Conservation (phyloP, 2,113 vertebrate species). For the Archocentrus centrarchus region DNA sequence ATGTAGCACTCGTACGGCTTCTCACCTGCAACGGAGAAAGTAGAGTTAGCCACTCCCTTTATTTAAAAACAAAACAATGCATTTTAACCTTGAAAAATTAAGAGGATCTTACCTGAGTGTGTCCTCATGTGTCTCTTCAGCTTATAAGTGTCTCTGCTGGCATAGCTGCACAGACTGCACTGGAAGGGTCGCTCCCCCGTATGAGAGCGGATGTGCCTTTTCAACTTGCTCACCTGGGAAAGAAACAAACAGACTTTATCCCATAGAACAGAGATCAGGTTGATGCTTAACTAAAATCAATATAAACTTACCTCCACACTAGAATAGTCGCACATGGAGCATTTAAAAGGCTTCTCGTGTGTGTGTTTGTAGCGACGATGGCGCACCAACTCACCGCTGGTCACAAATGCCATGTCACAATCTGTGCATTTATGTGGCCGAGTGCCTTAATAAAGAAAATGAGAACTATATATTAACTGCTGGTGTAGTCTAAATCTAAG, state of each 20-base stretch:
- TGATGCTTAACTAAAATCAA: neutral
- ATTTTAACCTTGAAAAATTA: neutral
- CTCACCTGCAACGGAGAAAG: constrained; percentile 84
- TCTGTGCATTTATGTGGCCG: constrained; percentile 98
- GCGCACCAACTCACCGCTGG: constrained; percentile 96
- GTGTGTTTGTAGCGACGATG: constrained; percentile 99
- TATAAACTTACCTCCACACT: constrained; percentile 91
- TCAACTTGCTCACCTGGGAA: constrained; percentile 96
- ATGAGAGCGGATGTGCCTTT: constrained; percentile 98
- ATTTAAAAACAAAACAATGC: no score
- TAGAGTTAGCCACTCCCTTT: neutral
- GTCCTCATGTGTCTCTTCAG: constrained; percentile 99
- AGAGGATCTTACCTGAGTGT: constrained; percentile 87
- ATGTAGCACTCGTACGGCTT: constrained; percentile 99
- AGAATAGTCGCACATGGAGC: constrained; percentile 98
- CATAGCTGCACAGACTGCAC: constrained; percentile 99
- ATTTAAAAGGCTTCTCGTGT: constrained; percentile 99
- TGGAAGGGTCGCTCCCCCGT: constrained; percentile 98
- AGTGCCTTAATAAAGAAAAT: constrained; percentile 84
- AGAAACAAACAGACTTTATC: neutral
- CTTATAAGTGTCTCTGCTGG: constrained; percentile 99
- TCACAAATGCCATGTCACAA: constrained; percentile 99
- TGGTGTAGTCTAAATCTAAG: neutral
- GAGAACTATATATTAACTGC: neutral
- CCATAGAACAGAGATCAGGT: neutral